phyloP scores from a whole-genome alignment of 1,140 invertebrate genomes.

The Araneus ventricosus region DNA sequence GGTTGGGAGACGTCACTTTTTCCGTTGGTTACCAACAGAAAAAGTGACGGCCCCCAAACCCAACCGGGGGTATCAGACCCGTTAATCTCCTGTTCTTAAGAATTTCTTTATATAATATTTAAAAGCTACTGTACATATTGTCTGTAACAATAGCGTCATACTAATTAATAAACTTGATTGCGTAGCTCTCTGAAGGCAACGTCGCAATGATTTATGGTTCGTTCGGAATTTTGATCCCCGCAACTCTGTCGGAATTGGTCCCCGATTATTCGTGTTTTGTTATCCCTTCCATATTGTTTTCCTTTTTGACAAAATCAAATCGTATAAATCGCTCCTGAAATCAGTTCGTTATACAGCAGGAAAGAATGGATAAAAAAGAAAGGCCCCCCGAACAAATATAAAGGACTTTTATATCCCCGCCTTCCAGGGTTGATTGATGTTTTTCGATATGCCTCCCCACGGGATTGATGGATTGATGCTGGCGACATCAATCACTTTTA shows the following conservation, averaged over 20 bases:
- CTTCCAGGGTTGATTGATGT: constrained; percentile 64
- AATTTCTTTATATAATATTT: too few species aligned
- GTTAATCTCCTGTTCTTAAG: too few species aligned
- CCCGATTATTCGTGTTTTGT: not conserved
- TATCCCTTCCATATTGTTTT: not conserved
- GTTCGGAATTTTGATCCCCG: not conserved
- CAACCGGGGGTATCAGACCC: too few species aligned
- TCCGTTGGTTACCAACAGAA: too few species aligned
- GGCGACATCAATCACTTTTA: constrained; percentile 61
- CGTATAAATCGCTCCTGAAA: not conserved
- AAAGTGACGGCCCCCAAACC: too few species aligned
- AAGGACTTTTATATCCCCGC: constrained; percentile 22
- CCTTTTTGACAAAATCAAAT: constrained; percentile 2
- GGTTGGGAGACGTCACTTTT: too few species aligned
- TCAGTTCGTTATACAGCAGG: constrained; percentile 7
- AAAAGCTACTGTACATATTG: too few species aligned
- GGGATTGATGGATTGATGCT: constrained; percentile 68
- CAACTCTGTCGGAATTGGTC: not conserved
- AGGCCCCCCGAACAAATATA: constrained; percentile 1
- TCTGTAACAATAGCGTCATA: not conserved
- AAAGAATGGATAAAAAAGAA: constrained; percentile 22
- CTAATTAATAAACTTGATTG: not conserved
- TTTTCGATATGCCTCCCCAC: constrained; percentile 64
- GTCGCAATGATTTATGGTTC: constrained; percentile 1
- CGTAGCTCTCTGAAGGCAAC: not conserved